Conservation (phyloP, 2,888 invertebrate genomes). For the Drosophila ezoana region DNA sequence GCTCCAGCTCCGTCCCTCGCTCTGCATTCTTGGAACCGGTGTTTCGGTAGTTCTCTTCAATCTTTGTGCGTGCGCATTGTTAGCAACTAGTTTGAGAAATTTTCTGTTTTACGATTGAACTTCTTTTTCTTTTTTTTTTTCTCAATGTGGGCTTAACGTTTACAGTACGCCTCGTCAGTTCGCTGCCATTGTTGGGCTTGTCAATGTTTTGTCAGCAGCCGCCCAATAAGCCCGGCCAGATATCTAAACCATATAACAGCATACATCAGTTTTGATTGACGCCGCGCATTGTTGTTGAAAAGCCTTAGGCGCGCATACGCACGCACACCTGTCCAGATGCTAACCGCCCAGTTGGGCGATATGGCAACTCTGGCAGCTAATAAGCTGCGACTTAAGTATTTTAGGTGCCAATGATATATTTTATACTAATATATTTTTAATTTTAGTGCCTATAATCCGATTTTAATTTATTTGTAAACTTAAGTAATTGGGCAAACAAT, state of each 20-base stretch:
- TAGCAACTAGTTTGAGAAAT: slow-evolving; percentile 36
- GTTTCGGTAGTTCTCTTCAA: slow-evolving; percentile 18
- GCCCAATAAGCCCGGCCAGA: slow-evolving; percentile 39
- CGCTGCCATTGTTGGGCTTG: slow-evolving; percentile 56
- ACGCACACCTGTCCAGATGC: slow-evolving; percentile 14
- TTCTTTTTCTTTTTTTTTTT: slow-evolving; percentile 11
- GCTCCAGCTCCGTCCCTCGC: not conserved
- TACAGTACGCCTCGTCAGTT: slow-evolving; percentile 66
- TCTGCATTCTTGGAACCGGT: slow-evolving; percentile 55
- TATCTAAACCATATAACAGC: slow-evolving; percentile 14
- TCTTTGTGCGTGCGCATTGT: slow-evolving; percentile 31
- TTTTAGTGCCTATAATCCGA: too few species aligned
- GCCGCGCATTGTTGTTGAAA: slow-evolving; percentile 41
- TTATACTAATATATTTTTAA: too few species aligned
- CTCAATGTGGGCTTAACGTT: slow-evolving; percentile 50
- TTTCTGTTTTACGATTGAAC: slow-evolving; percentile 51
- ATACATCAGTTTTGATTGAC: slow-evolving; percentile 45
- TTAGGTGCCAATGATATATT: not conserved
- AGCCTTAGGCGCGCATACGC: slow-evolving; percentile 5
- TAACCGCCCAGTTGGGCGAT: not conserved
- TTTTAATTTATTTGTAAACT: too few species aligned
- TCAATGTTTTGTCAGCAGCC: slow-evolving; percentile 63
- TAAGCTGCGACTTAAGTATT: not conserved
- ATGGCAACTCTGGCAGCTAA: not conserved
- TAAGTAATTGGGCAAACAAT: too few species aligned